phyloP scores from a whole-genome alignment of 35 echinoderm and acorn worm species.

The Anneissia japonica region DNA sequence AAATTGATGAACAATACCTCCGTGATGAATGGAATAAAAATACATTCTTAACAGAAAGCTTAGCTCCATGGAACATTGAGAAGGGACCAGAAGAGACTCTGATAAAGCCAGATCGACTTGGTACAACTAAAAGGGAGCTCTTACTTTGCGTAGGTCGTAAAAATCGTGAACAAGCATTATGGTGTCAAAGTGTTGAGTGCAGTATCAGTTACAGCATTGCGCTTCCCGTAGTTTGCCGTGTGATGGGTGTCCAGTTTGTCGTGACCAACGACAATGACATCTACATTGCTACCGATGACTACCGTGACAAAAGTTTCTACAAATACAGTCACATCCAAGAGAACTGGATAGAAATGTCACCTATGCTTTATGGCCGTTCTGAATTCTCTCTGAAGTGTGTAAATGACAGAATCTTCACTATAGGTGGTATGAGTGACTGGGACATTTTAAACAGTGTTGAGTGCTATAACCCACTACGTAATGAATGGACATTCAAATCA shows the following conservation, averaged over 20 bases:
- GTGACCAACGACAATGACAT: slow-evolving; percentile 56
- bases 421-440: slow-evolving; percentile 71
- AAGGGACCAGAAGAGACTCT: slow-evolving; percentile 3
- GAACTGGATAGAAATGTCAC: slow-evolving; percentile 42
- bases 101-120: slow-evolving; percentile 9
- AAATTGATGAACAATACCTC: too few relatives aligned
- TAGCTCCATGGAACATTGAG: background rate
- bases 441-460: slow-evolving; percentile 74
- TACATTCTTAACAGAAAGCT: background rate
- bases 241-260: slow-evolving; percentile 39
- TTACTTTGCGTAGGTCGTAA: slow-evolving; percentile 29
- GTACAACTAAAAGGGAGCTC: slow-evolving; percentile 43
- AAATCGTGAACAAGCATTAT: slow-evolving; percentile 31
- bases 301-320: slow-evolving; percentile 56
- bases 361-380: slow-evolving; percentile 48
- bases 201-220: slow-evolving; percentile 19
- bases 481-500: slow-evolving; percentile 59
- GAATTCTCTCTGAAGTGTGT: slow-evolving; percentile 23
- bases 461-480: slow-evolving; percentile 48
- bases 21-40: too few relatives aligned
- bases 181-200: slow-evolving; percentile 27
- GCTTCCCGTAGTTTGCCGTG: slow-evolving; percentile 37
- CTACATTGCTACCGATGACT: slow-evolving; percentile 51
- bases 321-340: slow-evolving; percentile 52
- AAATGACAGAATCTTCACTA: slow-evolving; percentile 36